Conservation (phyloP, 35 echinoderm and acorn worm species). For the Lytechinus variegatus region DNA sequence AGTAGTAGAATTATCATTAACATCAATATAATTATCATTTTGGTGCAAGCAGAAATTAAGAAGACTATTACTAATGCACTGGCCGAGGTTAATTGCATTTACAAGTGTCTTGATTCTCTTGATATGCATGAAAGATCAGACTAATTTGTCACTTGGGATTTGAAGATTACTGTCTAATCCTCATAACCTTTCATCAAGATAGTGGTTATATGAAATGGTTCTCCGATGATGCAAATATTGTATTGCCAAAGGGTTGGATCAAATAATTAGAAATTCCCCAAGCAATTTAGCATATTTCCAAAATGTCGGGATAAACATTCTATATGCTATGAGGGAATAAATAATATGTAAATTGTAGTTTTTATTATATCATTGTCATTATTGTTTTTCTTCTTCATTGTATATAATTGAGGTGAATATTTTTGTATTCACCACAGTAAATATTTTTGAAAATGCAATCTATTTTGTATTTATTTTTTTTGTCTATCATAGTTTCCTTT, state of each 20-base stretch:
- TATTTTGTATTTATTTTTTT: background rate
- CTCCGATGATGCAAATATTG: background rate
- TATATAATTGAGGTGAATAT: too few relatives aligned
- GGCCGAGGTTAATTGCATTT: background rate
- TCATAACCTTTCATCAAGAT: background rate
- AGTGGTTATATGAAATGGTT: background rate
- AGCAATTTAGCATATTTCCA: background rate
- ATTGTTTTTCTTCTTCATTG: too few relatives aligned
- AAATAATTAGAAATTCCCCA: background rate
- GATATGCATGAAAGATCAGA: background rate
- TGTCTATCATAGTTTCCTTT: background rate
- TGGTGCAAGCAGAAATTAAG: background rate
- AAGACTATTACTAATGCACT: background rate
- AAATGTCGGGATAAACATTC: background rate
- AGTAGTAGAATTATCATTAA: too few relatives aligned
- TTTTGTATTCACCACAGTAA: too few relatives aligned
- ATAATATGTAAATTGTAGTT: too few relatives aligned
- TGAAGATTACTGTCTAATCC: background rate
- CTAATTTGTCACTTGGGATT: background rate
- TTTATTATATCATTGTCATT: too few relatives aligned
- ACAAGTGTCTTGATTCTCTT: background rate
- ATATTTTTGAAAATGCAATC: too few relatives aligned
- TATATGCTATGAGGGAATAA: too few relatives aligned
- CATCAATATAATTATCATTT: background rate
- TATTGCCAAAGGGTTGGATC: background rate